Evolutionary conservation across 1,140 invertebrate genomes (phyloP), one percentile per base, ranked within the genome.

Genomic region (Lysiphlebus fabarum): DNA sequence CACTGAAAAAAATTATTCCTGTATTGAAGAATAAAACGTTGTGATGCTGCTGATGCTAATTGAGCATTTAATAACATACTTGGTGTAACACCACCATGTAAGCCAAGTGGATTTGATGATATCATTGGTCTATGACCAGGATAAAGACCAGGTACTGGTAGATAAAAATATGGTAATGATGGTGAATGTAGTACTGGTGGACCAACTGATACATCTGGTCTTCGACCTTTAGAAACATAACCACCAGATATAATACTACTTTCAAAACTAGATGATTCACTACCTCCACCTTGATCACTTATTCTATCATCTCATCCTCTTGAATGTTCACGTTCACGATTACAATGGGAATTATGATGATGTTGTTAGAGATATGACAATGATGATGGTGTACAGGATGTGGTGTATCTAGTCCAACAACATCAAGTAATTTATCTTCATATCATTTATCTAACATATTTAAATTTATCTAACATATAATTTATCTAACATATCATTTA

Each of bases 391-490:
- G 70, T 6, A 83, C 82, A 9, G 88, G 84, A 36, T 88, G 83
- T 0, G 89, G 89, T 66, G 87, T 89, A 63, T 90, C 87, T 17
- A 91, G 91, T 0, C 91, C 92, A 0, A 93, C 92, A 2, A 94
- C 92, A 73, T 94, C 92, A 64, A 95, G 80, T 34, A 92, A 85
- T 67, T 92, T 89, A 70, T 95, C 92, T 40, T 94, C 91, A 67
- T 90, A n/a, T n/a, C n/a, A n/a, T n/a, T n/a, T n/a, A n/a, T n/a
- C n/a, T n/a, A n/a, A n/a, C n/a, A n/a, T n/a, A n/a, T n/a, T n/a
- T n/a, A n/a, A n/a, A n/a, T n/a, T n/a, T 85, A 66, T 90, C 87
- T 74, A 77, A 57, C 26, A n/a, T n/a, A n/a, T n/a, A n/a, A n/a
- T n/a, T n/a, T n/a, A n/a, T n/a, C n/a, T n/a, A n/a, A n/a, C n/a